phyloP scores from a whole-genome alignment of 2,113 vertebrate species.

The Mormyrus iriodes region DNA sequence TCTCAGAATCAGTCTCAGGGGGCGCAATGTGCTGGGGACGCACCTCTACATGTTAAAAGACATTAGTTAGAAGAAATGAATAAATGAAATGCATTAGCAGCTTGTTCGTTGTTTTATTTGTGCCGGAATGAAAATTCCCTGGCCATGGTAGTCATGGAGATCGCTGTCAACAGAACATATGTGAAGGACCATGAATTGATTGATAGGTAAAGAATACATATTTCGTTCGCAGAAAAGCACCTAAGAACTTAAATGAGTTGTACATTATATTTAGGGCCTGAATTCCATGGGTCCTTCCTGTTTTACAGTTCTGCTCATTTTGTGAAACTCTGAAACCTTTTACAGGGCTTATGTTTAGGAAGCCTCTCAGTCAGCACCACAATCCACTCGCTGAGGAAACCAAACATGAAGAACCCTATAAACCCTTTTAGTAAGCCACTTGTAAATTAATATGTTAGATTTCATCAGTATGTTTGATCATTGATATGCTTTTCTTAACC shows the following conservation, averaged over 20 bases:
- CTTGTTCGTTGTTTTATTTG: not conserved
- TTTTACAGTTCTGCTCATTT: not conserved
- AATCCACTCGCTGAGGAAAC: slow-evolving; percentile 14
- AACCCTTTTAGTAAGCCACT: slow-evolving; percentile 30
- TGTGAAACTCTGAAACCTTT: slow-evolving; percentile 27
- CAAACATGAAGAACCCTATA: slow-evolving; percentile 32
- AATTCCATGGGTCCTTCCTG: not conserved
- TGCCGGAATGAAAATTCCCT: not conserved
- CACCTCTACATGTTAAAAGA: not conserved
- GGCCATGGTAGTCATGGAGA: not conserved
- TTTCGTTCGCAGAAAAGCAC: not conserved
- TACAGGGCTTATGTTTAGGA: slow-evolving; percentile 42
- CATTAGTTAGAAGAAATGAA: not conserved
- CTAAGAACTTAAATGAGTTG: not conserved
- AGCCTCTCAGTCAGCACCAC: slow-evolving; percentile 30
- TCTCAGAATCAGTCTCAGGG: not conserved
- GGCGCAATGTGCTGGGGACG: not conserved
- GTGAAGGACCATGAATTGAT: not conserved
- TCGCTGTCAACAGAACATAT: not conserved
- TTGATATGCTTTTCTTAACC: slow-evolving; percentile 10
- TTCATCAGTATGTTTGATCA: not conserved
- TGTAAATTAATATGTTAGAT: slow-evolving; percentile 18
- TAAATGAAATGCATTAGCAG: not conserved
- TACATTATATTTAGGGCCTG: not conserved
- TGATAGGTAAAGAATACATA: not conserved